Evolutionary conservation across 2,797 vertebrate species (phyloP).

Genomic region (Hylomyscus alleni): DNA sequence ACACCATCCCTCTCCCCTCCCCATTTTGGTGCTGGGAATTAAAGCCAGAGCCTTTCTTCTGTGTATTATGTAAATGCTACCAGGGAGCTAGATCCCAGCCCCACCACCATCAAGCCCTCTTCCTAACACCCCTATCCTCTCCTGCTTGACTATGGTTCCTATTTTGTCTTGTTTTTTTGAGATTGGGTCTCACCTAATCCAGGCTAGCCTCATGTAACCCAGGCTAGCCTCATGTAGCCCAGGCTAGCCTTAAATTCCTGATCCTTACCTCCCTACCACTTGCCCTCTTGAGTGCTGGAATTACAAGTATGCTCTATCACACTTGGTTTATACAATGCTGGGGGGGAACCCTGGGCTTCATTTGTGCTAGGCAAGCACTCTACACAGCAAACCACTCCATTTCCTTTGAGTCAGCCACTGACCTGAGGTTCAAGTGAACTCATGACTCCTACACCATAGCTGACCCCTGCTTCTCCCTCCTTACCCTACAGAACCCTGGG

Average conservation of each 20-base stretch:
- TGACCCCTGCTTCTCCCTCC: not conserved
- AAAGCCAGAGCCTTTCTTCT: not conserved
- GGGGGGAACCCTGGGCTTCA: not conserved
- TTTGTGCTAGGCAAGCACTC: not conserved
- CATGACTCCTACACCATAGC: not conserved
- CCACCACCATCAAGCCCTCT: not conserved
- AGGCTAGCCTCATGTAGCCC: not conserved
- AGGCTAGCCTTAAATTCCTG: not conserved
- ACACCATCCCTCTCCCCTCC: too few relatives aligned
- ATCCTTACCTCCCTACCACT: not conserved
- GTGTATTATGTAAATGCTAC: too few relatives aligned
- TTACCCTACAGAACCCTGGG: not conserved
- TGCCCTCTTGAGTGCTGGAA: not conserved
- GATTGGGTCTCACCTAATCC: not conserved
- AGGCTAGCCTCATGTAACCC: not conserved
- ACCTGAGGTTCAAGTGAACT: not conserved
- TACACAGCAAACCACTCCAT: too few relatives aligned
- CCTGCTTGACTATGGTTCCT: not conserved
- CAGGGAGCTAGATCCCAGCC: too few relatives aligned
- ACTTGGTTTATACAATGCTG: not conserved
- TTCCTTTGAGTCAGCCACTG: not conserved
- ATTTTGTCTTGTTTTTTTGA: not conserved
- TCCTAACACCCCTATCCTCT: not conserved
- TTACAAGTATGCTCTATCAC: not conserved
- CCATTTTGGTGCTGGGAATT: not conserved